Base-by-base conservation (phyloP, 2,797 vertebrate genomes). In the Melanotaenia maccullochi region DNA sequence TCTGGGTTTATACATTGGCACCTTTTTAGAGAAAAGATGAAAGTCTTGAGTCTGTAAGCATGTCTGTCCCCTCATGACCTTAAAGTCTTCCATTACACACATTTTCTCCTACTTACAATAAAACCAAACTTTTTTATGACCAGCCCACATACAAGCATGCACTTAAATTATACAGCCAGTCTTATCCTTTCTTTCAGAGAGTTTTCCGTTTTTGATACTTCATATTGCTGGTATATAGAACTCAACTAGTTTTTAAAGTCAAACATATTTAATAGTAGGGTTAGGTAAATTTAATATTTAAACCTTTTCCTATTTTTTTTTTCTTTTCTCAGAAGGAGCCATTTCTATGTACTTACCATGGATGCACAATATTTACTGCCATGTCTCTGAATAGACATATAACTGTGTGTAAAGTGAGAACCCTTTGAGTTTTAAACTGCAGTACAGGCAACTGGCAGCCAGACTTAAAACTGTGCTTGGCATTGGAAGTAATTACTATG, bases 51-150 rank as follows among this genome's bases (percentile, higher is more conserved):
- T 38, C 9, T 35, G 25, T 73, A 0, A 65, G 22, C 24, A 61
- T 58, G 65, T 22, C 1, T 74, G 61, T 67, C 18, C 9, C 36
- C 65, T 30, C 76, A 62, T 74, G 62, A 55, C 49, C 63, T 70
- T 60, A 47, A 44, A 73, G n/a, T 42, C 55, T 61, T 58, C 71
- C 66, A 81, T 85, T 73, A 77, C 68, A 71, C 60, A 42, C 65
- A 68, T 60, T 75, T 66, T 62, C 76, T 81, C 67, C 49, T 76
- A 28, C 64, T 83, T 76, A 72, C 59, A 58, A 70, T 84, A 47
- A 75, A 81, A 67, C 36, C 35, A 66, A 84, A 73, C 42, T 71
- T 79, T 79, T 66, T 80, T 57, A 65, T 60, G 33, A 73, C 9
- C 51, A 13, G 57, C 77, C 77, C 81, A 76, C 76, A 68, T 70